Percentiles rank a stretch among this genome's conserved stretches.
Evolutionary conservation across 2,797 vertebrate species (phyloP).

Genomic region (Eulemur coronatus): DNA sequence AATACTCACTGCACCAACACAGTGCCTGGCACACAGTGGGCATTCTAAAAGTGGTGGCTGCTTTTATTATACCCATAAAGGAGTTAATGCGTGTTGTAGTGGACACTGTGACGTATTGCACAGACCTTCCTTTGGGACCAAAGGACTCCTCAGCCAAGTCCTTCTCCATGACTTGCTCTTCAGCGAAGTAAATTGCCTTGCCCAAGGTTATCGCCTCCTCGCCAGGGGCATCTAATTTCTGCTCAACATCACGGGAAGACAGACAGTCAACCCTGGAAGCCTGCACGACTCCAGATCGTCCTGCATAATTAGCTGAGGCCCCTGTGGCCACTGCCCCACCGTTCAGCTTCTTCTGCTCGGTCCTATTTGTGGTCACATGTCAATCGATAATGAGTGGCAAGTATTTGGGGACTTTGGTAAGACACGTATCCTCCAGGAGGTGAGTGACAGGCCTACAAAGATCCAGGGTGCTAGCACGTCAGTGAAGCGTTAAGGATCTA

Average conservation of each 20-base stretch:
- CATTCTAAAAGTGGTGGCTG: background rate
- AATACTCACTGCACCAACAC: background rate
- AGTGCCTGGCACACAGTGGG: background rate
- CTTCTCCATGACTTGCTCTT: background rate
- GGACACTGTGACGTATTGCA: background rate
- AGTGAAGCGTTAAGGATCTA: background rate
- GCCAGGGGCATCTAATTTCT: background rate
- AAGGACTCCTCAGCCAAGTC: background rate
- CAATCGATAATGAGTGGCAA: background rate
- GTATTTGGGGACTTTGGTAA: background rate
- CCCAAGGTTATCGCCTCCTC: background rate
- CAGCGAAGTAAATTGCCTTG: background rate
- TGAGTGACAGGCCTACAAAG: background rate
- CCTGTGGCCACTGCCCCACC: background rate
- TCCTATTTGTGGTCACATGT: background rate
- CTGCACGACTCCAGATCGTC: accelerated
- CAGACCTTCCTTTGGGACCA: background rate
- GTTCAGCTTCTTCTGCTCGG: too few species aligned
- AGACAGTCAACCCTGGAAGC: background rate
- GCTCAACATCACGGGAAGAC: background rate
- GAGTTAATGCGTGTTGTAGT: background rate
- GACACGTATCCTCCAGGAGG: background rate
- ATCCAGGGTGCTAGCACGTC: background rate
- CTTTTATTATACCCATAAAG: background rate
- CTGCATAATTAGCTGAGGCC: background rate